Conservation (phyloP, 2,888 invertebrate species). For the Ophion slaviceki region DNA sequence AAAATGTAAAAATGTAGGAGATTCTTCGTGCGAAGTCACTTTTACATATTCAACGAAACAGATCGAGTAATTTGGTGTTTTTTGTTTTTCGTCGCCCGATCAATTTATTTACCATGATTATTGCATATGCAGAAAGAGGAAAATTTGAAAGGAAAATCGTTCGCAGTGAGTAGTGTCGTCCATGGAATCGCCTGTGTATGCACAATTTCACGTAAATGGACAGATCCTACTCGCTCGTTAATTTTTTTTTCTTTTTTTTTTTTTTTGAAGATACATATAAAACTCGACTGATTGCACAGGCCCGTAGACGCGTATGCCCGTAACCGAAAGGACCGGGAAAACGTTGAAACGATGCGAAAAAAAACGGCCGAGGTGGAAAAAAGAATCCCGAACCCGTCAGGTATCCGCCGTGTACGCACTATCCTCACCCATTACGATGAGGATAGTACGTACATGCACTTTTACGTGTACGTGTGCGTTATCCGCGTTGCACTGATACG, state of each 20-base stretch:
- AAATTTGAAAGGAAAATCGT: too few relatives aligned
- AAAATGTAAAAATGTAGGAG: too few relatives aligned
- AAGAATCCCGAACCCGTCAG: slow-evolving; percentile 33
- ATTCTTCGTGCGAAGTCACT: too few relatives aligned
- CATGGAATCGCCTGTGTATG: neutral
- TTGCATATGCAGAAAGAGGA: too few relatives aligned
- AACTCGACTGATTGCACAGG: slow-evolving; percentile 41
- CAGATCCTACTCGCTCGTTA: neutral
- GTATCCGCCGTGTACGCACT: slow-evolving; percentile 37
- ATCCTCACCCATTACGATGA: slow-evolving; percentile 37
- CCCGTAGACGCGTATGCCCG: neutral
- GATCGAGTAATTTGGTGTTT: too few relatives aligned
- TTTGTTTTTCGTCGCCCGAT: too few relatives aligned
- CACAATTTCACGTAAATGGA: slow-evolving; percentile 4
- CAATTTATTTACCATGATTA: too few relatives aligned
- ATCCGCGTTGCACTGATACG: neutral
- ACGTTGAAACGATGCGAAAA: slow-evolving; percentile 37
- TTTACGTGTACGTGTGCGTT: slow-evolving; percentile 17
- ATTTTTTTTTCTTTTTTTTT: neutral
- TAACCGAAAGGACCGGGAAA: slow-evolving; percentile 36
- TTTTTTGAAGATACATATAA: slow-evolving; percentile 36
- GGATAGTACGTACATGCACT: slow-evolving; percentile 20
- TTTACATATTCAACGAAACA: too few relatives aligned
- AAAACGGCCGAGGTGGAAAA: slow-evolving; percentile 19
- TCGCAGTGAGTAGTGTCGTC: too few relatives aligned